A percentile compares a stretch with the other conserved stretches of the same genome.
These are phyloP conservation scores for Campylomormyrus numenius DNA, from an alignment of 2,113 vertebrate genomes.

Conservation along the genomic window DNA sequence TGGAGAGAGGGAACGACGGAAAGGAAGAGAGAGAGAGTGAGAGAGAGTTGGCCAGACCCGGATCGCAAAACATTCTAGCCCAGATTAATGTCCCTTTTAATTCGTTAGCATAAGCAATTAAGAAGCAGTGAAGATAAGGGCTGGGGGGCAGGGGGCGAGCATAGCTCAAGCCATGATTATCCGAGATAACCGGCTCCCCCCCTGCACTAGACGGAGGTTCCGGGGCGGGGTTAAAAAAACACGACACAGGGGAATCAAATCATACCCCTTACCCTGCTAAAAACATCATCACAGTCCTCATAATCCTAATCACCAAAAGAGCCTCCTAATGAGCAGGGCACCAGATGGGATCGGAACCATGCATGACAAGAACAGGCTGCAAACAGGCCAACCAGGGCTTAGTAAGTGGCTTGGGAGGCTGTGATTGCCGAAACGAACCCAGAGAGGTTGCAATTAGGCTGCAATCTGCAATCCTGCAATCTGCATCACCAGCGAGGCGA, in stretches of 20 bases:
- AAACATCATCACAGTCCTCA: not conserved
- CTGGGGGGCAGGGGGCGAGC: not conserved
- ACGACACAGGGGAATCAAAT: not conserved
- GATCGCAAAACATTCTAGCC: not conserved
- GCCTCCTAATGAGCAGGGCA: not conserved
- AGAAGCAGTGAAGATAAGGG: not conserved
- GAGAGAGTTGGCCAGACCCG: not conserved
- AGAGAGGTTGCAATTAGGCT: not conserved
- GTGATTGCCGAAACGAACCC: not conserved
- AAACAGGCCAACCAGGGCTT: too few relatives aligned
- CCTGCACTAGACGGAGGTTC: not conserved
- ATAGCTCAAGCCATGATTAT: not conserved
- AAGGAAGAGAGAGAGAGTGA: not conserved
- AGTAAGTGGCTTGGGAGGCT: not conserved
- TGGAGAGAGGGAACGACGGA: not conserved
- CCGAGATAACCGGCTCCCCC: not conserved
- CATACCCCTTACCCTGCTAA: not conserved
- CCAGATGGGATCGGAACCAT: not conserved
- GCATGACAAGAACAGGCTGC: not conserved
- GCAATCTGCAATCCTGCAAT: not conserved
- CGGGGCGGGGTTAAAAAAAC: not conserved
- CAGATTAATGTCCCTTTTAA: conserved; percentile 20
- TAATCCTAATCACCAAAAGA: not conserved
- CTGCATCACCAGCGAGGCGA: not conserved
- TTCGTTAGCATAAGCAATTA: conserved; percentile 19